Conservation (phyloP, 2,888 invertebrate genomes). For the Doris montereyensis region DNA sequence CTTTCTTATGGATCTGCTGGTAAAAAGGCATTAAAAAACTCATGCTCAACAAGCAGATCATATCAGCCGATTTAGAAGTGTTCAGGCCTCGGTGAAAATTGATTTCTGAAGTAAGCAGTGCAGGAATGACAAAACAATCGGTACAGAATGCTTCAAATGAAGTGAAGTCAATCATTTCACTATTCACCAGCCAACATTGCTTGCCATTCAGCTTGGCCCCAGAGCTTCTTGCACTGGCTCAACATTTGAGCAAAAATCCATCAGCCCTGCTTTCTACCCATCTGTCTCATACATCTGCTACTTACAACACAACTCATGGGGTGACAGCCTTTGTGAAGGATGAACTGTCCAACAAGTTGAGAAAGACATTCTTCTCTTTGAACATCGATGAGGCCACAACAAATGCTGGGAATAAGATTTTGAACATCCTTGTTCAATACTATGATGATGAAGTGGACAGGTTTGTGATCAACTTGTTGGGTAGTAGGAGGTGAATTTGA, state of each 20-base stretch:
- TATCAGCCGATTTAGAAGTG: neutral
- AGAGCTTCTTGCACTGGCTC: neutral
- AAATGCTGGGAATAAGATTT: slow-evolving; percentile 18
- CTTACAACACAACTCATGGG: neutral
- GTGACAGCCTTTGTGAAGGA: neutral
- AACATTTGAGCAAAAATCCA: neutral
- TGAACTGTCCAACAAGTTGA: neutral
- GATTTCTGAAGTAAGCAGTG: neutral
- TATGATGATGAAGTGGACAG: neutral
- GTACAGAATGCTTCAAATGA: neutral
- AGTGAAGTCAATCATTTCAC: neutral
- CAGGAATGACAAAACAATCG: neutral
- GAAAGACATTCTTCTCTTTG: neutral
- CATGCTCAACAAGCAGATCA: neutral
- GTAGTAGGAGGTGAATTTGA: slow-evolving; percentile 3
- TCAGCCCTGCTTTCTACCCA: neutral
- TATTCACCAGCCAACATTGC: neutral
- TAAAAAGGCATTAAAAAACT: neutral
- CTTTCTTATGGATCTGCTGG: neutral
- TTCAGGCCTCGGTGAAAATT: too few relatives aligned
- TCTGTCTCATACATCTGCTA: neutral
- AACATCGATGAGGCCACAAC: slow-evolving; percentile 23
- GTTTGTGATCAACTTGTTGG: neutral
- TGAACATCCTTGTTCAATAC: slow-evolving; percentile 20
- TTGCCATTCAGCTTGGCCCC: neutral